Percentiles rank a stretch among this genome's conserved stretches.
phyloP scores from a whole-genome alignment of 2,888 invertebrate species.

The Trichogramma dendrolimi region DNA sequence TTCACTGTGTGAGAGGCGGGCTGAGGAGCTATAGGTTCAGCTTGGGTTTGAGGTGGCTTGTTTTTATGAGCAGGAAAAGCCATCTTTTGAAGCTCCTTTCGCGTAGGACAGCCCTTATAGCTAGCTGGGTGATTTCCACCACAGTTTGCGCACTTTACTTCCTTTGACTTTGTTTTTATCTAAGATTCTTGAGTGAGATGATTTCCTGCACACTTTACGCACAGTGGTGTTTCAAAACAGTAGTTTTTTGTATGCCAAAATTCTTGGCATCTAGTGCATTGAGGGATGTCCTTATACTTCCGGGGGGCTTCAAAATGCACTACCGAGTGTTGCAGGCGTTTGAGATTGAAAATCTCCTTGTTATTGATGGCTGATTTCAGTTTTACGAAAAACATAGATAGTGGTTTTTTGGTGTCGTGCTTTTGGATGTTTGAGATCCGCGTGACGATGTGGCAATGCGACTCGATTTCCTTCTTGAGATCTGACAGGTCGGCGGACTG shows the following conservation, averaged over 20 bases:
- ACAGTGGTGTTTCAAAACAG: not conserved
- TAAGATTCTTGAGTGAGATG: constrained; percentile 19
- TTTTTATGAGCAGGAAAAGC: too few species aligned
- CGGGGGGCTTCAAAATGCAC: not conserved
- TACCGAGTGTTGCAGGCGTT: not conserved
- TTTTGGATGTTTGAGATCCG: too few species aligned
- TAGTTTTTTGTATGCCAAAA: constrained; percentile 6
- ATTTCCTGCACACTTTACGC: constrained; percentile 23
- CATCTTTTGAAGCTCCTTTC: constrained; percentile 3
- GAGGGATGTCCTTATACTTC: not conserved
- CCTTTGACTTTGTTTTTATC: constrained; percentile 7
- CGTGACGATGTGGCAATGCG: too few species aligned
- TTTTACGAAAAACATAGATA: too few species aligned
- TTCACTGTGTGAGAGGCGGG: too few species aligned
- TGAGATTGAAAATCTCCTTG: not conserved
- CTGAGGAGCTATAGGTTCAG: too few species aligned
- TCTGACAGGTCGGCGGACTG: too few species aligned
- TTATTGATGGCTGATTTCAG: not conserved
- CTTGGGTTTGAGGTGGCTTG: too few species aligned
- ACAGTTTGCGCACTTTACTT: constrained; percentile 10
- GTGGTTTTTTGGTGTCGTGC: too few species aligned
- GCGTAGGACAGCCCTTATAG: constrained; percentile 31
- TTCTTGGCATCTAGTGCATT: constrained; percentile 2
- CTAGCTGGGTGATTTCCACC: constrained; percentile 32
- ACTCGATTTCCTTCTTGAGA: too few species aligned